A percentile compares a stretch with the other conserved stretches of the same genome.
phyloP scores from a whole-genome alignment of 2,797 vertebrate species.

The Acestrorhynchus altus region DNA sequence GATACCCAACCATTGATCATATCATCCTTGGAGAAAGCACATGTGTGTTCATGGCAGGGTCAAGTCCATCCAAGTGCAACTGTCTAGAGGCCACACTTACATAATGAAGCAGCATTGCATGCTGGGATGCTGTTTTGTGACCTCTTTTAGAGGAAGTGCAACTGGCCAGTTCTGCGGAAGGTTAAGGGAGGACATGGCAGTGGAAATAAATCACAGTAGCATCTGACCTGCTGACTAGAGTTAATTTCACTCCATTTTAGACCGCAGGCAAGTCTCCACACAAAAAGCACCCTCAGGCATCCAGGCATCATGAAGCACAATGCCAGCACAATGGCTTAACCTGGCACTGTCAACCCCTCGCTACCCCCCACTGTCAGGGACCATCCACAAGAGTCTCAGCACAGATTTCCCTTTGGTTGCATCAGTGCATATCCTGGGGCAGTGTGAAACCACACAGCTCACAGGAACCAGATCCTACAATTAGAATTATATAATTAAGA shows the following conservation, averaged over 20 bases:
- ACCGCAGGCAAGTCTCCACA: conserved; percentile 24
- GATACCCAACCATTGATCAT: conserved; percentile 29
- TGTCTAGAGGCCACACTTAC: conserved; percentile 32
- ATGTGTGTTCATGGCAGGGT: conserved; percentile 17
- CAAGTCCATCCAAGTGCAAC: conserved; percentile 29
- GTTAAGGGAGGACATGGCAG: conserved; percentile 1
- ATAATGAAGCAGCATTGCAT: conserved; percentile 36
- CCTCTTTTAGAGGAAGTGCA: conserved; percentile 17
- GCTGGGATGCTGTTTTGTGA: conserved; percentile 17
- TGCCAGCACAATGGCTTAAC: conserved; percentile 36
- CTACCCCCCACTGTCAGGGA: conserved; percentile 37
- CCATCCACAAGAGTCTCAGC: conserved; percentile 40
- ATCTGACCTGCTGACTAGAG: conserved; percentile 24
- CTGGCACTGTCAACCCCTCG: conserved; percentile 29
- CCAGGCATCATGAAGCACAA: conserved; percentile 5
- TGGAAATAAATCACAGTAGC: conserved; percentile 32
- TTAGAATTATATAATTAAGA: conserved; percentile 58
- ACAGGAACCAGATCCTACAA: conserved; percentile 55
- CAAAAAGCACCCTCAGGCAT: background rate
- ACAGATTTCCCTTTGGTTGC: conserved; percentile 57
- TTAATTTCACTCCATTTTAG: conserved; percentile 37
- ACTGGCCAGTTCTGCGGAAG: conserved; percentile 1
- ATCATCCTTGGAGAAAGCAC: background rate
- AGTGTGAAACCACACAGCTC: conserved; percentile 34
- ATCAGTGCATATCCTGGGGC: conserved; percentile 51